Evolutionary conservation across 2,888 invertebrate species (phyloP), one percentile per base, ranked within the genome.

Genomic region (Patella pellucida): DNA sequence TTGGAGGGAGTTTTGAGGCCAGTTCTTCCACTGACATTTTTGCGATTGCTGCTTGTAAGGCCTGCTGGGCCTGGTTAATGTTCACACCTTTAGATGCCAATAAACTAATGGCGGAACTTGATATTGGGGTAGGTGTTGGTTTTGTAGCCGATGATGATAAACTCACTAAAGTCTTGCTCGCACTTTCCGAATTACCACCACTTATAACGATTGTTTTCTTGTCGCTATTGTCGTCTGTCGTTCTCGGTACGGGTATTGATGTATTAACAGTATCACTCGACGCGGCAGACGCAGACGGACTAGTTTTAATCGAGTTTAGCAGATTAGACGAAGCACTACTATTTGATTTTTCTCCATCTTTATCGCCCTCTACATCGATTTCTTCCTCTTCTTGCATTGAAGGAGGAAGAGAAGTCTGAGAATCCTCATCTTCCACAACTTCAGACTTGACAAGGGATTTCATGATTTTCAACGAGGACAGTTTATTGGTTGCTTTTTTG

Each of bases 1-100:
- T 70, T 50, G 85, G 84, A 15, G 89, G 89, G 72, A 86, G 84
- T 80, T 87, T 88, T 51, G 86, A 78, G 73, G 79, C 81, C 9
- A 88, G 78, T 71, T 87, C 88, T 62, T 86, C 85, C 16, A 86
- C 81, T 73, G 84, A 85, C 84, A 87, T 85, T 79, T 85, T 86
- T 51, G 86, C 85, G 19, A 87, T 82, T 52, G 85, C 86, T 75
- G 86, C 84, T 74, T 83, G 78, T 41, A 87, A 81, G 68, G 85
- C 85, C 31, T 82, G 79, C 74, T 87, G 87, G 19, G 86, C 86
- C 69, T 82, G 82, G 12, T 84, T 84, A 68, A 86, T 74, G 19
- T 81, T 84, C 62, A 82, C 77, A 11, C 84, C 84, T 41, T 78
- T 79, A 67, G 78, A 81, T 75, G 76, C 80, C 73, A 68, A 51